Evolutionary conservation across 2,888 invertebrate genomes (phyloP).

Genomic region (Diplolepis rosae): DNA sequence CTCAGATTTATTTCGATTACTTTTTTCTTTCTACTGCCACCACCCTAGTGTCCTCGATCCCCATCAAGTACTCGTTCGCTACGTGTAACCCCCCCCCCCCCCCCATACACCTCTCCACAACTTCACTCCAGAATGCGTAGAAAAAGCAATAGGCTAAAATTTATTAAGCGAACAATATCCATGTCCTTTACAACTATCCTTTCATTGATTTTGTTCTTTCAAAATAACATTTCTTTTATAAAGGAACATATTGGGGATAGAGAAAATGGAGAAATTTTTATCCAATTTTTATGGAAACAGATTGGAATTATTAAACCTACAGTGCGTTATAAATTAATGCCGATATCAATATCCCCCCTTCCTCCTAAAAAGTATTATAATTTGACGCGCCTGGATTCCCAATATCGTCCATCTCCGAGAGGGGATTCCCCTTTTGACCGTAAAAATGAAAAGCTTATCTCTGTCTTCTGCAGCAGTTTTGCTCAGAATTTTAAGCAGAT

Average conservation of each 20-base stretch:
- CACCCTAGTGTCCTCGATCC: conserved; percentile 36
- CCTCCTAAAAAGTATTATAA: conserved; percentile 12
- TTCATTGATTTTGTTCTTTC: background rate
- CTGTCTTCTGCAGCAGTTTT: background rate
- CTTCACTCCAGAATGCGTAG: conserved; percentile 2
- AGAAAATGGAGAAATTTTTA: background rate
- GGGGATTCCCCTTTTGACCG: conserved; percentile 7
- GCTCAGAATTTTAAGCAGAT: conserved; percentile 8
- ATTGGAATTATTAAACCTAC: background rate
- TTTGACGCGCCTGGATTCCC: conserved; percentile 11
- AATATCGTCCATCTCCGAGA: conserved; percentile 7
- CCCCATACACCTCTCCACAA: background rate
- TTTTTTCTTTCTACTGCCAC: conserved; percentile 49
- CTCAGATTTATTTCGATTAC: conserved; percentile 63
- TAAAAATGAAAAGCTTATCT: conserved; percentile 22
- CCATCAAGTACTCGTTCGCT: conserved; percentile 19
- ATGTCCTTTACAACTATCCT: background rate
- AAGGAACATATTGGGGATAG: background rate
- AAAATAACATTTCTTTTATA: background rate
- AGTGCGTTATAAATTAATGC: conserved; percentile 18
- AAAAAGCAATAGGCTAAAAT: background rate
- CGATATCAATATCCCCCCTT: conserved; percentile 4
- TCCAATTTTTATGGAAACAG: background rate
- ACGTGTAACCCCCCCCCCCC: conserved; percentile 39
- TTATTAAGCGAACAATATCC: background rate